Percentiles rank a stretch among this genome's conserved stretches.
Conservation (phyloP, 2,113 vertebrate genomes). For the Leucopsar rothschildi region DNA sequence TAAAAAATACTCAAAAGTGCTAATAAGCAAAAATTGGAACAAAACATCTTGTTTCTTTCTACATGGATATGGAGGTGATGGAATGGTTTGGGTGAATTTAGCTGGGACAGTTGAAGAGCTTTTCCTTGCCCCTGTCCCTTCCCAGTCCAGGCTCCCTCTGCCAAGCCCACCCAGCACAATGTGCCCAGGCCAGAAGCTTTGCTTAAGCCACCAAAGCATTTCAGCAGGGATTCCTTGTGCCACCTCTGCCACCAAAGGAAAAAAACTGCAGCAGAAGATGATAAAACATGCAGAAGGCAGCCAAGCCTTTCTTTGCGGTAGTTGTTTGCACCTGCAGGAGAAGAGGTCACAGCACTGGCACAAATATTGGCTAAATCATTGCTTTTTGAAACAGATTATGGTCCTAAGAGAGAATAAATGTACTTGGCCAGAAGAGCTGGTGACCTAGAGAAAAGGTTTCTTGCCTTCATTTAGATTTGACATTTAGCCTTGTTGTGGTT, state of each 20-base stretch:
- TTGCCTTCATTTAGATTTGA: slow-evolving; percentile 7
- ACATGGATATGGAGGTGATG: background rate
- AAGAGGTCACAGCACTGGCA: background rate
- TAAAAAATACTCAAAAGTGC: background rate
- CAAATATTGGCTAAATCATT: background rate
- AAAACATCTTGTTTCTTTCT: background rate
- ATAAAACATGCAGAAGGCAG: background rate
- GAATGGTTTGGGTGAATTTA: background rate
- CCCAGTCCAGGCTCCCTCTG: background rate
- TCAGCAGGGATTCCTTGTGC: background rate
- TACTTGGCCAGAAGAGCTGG: background rate
- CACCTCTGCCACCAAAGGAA: background rate
- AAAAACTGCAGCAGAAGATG: background rate
- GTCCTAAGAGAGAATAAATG: background rate
- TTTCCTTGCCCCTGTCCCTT: background rate
- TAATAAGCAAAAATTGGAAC: background rate
- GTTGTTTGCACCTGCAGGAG: background rate
- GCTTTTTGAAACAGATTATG: background rate
- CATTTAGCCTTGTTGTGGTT: background rate
- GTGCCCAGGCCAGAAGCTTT: background rate
- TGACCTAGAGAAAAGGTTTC: background rate
- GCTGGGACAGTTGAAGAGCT: background rate
- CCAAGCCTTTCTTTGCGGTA: background rate
- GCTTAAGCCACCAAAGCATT: background rate
- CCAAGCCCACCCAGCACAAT: background rate